Conservation (phyloP, 1,140 invertebrate genomes). For the Wasmannia auropunctata region DNA sequence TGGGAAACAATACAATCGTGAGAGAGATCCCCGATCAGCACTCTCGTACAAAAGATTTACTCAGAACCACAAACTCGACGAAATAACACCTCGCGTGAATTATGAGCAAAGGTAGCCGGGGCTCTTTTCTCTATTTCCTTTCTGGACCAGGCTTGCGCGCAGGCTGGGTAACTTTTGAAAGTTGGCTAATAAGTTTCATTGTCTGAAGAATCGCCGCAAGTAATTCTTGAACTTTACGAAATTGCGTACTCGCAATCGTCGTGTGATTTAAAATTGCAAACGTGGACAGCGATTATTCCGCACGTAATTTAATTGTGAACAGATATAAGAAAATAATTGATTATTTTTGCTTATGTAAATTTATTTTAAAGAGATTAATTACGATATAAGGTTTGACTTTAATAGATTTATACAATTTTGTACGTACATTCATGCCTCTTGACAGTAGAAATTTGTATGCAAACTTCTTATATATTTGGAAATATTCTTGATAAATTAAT, state of each 20-base stretch:
- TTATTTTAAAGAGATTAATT: neutral
- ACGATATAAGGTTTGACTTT: neutral
- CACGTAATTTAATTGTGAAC: neutral
- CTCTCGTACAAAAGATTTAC: neutral
- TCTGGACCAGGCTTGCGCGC: neutral
- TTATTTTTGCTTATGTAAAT: neutral
- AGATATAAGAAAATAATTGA: neutral
- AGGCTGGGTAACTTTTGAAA: neutral
- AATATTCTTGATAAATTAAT: neutral
- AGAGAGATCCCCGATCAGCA: constrained; percentile 1
- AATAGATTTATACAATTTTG: neutral
- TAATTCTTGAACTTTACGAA: neutral
- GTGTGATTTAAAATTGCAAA: neutral
- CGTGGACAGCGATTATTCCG: neutral
- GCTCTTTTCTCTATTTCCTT: neutral
- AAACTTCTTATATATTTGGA: neutral
- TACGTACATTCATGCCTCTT: neutral
- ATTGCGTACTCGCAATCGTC: neutral
- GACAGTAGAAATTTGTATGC: neutral
- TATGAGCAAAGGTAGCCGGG: neutral
- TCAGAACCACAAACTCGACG: neutral
- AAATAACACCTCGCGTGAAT: constrained; percentile 25
- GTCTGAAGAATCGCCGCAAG: neutral
- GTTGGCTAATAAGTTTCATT: neutral
- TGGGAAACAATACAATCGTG: constrained; percentile 42